Base-by-base conservation (phyloP, 1,140 invertebrate genomes). In the Sycobia sp. region DNA sequence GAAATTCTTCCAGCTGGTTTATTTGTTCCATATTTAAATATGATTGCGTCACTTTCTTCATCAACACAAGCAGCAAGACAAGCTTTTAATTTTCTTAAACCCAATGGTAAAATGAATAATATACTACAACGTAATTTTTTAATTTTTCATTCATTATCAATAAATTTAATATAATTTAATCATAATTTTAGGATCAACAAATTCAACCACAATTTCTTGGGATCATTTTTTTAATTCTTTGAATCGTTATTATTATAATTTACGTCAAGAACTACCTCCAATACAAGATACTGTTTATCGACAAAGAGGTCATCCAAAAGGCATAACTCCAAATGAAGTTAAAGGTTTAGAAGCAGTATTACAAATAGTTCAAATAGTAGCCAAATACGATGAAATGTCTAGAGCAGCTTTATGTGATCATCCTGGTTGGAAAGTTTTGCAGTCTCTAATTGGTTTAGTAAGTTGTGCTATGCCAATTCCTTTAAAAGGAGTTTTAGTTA, bases 141-240 rank as follows among this genome's bases (percentile, higher is more conserved):
- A n/a, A n/a, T n/a, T n/a, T n/a, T n/a, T n/a, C n/a, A n/a, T n/a
- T n/a, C n/a, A n/a, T n/a, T n/a, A n/a, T n/a, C n/a, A n/a, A n/a
- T n/a, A n/a, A n/a, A n/a, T n/a, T n/a, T n/a, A 32, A 32, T 32
- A 32, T n/a, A 27, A 46, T 62, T 25, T 62, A 51, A 39, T 46
- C n/a, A n/a, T n/a, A n/a, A n/a, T 56, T 67, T n/a, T 34, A 80
- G 79, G 81, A 16, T 65, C 78, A 62, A 82, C 78, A 14, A 82
- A 76, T 46, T 81, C 80, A 22, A 80, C 79, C 43, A 84, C 84
- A 4, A 79, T 94, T 14, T 92, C 90, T 0, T 94, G 93, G 91
- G 91, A 95, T 73, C 92, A 95, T 73, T 94, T 97, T 74, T 95
- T 97, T 69, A 85, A 84, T 7, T 93, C 94, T 0, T 83, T 98